Evolutionary conservation across 1,140 invertebrate species (phyloP).

Genomic region (Ruditapes philippinarum): DNA sequence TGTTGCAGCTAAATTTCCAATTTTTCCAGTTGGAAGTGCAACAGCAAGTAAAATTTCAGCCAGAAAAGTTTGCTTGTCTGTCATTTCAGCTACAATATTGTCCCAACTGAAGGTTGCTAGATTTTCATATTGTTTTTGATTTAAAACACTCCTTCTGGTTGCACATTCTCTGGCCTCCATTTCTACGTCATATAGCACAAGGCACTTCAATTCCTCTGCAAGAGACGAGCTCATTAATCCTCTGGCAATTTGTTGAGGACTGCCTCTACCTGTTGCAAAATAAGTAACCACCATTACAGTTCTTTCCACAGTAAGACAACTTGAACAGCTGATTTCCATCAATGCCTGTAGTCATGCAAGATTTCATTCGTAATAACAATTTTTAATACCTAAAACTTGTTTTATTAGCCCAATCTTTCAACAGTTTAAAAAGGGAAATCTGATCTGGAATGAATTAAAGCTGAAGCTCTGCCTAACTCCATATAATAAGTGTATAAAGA

Average conservation of each 20-base stretch:
- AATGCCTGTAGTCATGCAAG: too few relatives aligned
- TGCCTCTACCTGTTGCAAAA: neutral
- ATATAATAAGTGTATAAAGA: neutral
- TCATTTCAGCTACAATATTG: neutral
- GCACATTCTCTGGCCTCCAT: neutral
- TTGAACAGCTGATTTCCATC: too few relatives aligned
- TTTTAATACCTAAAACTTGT: neutral
- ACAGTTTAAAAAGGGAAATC: neutral
- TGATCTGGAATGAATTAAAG: too few relatives aligned
- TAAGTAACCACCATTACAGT: neutral
- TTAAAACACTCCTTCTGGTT: neutral
- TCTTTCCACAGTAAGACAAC: neutral
- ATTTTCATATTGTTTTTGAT: neutral
- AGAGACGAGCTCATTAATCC: neutral
- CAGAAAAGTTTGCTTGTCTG: neutral
- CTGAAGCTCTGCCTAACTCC: too few relatives aligned
- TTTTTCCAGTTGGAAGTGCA: slow-evolving; percentile 10
- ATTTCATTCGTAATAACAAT: too few relatives aligned
- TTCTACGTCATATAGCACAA: neutral
- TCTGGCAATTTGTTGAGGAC: neutral
- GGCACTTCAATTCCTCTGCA: neutral
- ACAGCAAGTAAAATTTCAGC: slow-evolving; percentile 20
- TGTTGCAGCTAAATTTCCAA: neutral
- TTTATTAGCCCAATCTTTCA: too few relatives aligned
- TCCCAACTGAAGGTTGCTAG: neutral